phyloP scores from a whole-genome alignment of 1,140 invertebrate species.

The Macrosteles quadrilineatus region DNA sequence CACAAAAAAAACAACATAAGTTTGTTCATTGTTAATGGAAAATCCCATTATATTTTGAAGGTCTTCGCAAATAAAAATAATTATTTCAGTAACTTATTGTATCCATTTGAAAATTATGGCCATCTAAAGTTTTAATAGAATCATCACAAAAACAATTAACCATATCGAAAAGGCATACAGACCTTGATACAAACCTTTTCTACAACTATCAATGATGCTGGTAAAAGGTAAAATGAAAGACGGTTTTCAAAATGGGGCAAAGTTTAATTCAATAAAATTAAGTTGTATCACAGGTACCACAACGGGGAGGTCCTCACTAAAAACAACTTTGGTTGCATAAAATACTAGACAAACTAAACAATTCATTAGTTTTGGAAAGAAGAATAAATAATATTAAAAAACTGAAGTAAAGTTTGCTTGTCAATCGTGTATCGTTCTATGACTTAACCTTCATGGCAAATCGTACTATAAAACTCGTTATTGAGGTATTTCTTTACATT shows the following conservation, averaged over 20 bases:
- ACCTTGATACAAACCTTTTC: no score
- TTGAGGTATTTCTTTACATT: slow-evolving; percentile 27
- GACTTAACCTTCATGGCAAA: neutral
- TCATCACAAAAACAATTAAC: no score
- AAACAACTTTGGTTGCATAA: slow-evolving; percentile 16
- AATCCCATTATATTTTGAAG: no score
- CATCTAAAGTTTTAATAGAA: no score
- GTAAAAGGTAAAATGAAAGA: no score
- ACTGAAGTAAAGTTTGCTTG: neutral
- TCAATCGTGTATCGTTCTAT: neutral
- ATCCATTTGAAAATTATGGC: no score
- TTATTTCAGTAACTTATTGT: no score
- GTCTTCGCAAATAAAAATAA: no score
- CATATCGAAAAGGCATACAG: no score
- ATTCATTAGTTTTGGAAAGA: slow-evolving; percentile 3
- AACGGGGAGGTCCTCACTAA: slow-evolving; percentile 13
- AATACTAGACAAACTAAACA: slow-evolving; percentile 10
- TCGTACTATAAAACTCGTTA: slow-evolving; percentile 3
- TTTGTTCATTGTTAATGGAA: no score
- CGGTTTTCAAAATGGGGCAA: neutral
- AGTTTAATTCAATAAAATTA: slow-evolving; percentile 16
- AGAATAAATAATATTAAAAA: neutral
- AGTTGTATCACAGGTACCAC: slow-evolving; percentile 16
- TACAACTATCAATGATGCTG: no score
- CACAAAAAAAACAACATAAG: no score